Conservation (phyloP, 2,888 invertebrate genomes). For the Nomada lathburiana region DNA sequence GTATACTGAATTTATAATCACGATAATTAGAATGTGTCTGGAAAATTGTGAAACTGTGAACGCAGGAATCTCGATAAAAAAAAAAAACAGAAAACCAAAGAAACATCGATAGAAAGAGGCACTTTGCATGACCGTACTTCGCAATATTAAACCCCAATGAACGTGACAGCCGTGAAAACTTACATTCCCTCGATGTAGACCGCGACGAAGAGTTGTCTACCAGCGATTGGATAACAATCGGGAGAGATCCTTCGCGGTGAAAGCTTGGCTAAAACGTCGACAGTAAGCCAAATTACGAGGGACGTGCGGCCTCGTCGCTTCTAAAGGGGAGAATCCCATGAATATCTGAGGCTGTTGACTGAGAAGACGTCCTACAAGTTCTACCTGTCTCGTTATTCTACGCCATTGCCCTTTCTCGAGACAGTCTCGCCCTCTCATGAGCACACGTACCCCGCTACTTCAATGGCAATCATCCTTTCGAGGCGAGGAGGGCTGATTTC, state of each 20-base stretch:
- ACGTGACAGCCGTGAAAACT: neutral
- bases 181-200: neutral
- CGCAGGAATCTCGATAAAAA: neutral
- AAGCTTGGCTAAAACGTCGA: slow-evolving; percentile 19
- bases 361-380: slow-evolving; percentile 75
- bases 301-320: slow-evolving; percentile 45
- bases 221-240: neutral
- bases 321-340: slow-evolving; percentile 63
- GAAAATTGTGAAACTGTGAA: neutral
- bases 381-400: slow-evolving; percentile 52
- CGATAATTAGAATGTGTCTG: slow-evolving; percentile 4
- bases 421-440: neutral
- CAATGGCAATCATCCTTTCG: neutral
- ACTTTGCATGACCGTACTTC: too few species aligned
- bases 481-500: neutral
- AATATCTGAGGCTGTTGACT: slow-evolving; percentile 73
- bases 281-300: slow-evolving; percentile 47
- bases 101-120: too few species aligned
- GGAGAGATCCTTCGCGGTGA: neutral
- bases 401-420: slow-evolving; percentile 27
- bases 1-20: slow-evolving; percentile 21
- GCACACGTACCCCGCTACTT: slow-evolving; percentile 1
- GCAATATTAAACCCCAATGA: too few species aligned
- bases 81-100: neutral
- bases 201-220: neutral